Percentiles rank a stretch among this genome's conserved stretches.
Evolutionary conservation across 2,888 invertebrate species (phyloP).

Genomic region (Salpingus planirostris): DNA sequence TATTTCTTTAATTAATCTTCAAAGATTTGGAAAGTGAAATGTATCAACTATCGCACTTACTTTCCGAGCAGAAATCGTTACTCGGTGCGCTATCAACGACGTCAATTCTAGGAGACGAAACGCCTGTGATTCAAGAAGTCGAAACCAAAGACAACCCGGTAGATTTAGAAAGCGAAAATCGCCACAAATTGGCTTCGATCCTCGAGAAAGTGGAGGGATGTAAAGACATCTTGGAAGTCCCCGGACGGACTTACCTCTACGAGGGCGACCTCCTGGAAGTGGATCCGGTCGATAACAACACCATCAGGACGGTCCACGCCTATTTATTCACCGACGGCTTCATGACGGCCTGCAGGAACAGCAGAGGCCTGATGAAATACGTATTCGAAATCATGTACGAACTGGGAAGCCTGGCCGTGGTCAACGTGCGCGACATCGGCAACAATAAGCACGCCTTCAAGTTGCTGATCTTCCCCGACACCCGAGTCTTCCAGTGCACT

Average conservation of each 20-base stretch:
- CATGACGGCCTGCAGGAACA: constrained; percentile 58
- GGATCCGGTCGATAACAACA: constrained; percentile 77
- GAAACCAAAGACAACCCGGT: constrained; percentile 38
- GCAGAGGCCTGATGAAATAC: constrained; percentile 69
- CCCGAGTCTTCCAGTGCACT: constrained; percentile 84
- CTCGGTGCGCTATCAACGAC: constrained; percentile 67
- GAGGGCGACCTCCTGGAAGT: constrained; percentile 89
- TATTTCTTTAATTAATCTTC: constrained; percentile 1
- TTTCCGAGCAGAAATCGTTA: constrained; percentile 85
- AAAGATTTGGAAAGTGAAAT: constrained; percentile 94
- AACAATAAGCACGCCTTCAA: constrained; percentile 90
- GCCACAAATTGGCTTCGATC: constrained; percentile 59
- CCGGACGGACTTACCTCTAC: constrained; percentile 70
- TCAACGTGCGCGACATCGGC: constrained; percentile 86
- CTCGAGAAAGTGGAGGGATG: constrained; percentile 84
- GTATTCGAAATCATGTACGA: constrained; percentile 78
- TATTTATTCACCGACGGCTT: constrained; percentile 90
- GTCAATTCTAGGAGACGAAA: constrained; percentile 48
- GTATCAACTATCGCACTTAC: constrained; percentile 91
- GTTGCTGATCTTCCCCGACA: constrained; percentile 87
- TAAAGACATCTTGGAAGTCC: constrained; percentile 66
- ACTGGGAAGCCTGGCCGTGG: constrained; percentile 82
- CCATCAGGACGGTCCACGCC: constrained; percentile 80
- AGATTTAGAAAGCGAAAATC: constrained; percentile 46
- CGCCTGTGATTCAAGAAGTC: constrained; percentile 36